Conservation (phyloP, 1,140 invertebrate species). For the Leptonema lineaticorne region DNA sequence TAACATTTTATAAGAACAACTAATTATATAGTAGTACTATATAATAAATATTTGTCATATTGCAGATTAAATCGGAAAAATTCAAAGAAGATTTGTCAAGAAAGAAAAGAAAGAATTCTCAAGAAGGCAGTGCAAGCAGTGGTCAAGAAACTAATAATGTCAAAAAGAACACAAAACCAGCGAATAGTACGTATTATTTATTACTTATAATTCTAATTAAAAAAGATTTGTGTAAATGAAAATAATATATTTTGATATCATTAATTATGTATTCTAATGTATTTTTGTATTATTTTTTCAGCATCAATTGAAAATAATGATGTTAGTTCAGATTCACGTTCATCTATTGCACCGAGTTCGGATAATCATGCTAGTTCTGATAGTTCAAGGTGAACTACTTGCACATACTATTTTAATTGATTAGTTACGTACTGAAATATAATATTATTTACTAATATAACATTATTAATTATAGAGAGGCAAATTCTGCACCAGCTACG, state of each 20-base stretch:
- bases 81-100: conserved; percentile 6
- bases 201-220: background rate
- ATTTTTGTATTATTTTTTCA: conserved; percentile 23
- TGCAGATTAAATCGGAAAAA: conserved; percentile 28
- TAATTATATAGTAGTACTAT: background rate
- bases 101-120: conserved; percentile 38
- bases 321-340: conserved; percentile 50
- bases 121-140: conserved; percentile 22
- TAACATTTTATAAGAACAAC: background rate
- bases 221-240: background rate
- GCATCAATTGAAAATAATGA: conserved; percentile 36
- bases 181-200: conserved; percentile 20
- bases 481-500: background rate
- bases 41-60: background rate
- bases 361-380: conserved; percentile 53
- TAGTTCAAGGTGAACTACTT: conserved; percentile 48
- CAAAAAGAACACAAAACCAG: conserved; percentile 8
- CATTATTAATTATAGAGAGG: conserved; percentile 26
- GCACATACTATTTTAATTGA: too few relatives aligned
- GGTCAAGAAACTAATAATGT: conserved; percentile 14
- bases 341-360: conserved; percentile 48
- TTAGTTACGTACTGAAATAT: too few relatives aligned
- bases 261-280: too few relatives aligned
- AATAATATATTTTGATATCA: too few relatives aligned
- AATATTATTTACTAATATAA: too few relatives aligned